Evolutionary conservation across 2,888 invertebrate genomes (phyloP), one percentile per base, ranked within the genome.

Genomic region (Aphidoletes aphidimyza): DNA sequence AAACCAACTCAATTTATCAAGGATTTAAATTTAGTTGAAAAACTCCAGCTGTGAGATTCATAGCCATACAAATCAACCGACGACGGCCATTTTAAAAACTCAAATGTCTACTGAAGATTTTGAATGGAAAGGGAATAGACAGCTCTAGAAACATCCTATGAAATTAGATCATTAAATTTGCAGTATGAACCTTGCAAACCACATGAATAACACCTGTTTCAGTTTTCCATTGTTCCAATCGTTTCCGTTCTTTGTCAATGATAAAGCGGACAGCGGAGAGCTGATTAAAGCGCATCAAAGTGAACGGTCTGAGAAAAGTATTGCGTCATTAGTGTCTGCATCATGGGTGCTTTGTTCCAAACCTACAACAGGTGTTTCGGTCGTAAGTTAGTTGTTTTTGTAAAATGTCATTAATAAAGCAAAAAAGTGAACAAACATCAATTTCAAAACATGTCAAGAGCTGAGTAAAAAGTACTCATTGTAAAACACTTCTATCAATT

Each of bases 171-270:
- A 54, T 9, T 3, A 1, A 22, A n/a, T n/a, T n/a, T n/a, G 22
- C 22, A 22, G 2, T 22, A 22, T 54, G n/a, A n/a, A 54, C 17
- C 47, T 47, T 47, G 9, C 19, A 9, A 47, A 47, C 47, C 39
- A 39, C 17, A 54, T 54, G 54, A 54, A 54, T n/a, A n/a, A 22
- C 54, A 54, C 54, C 54, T 54, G 54, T 54, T n/a, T n/a, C n/a
- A n/a, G n/a, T n/a, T n/a, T n/a, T n/a, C n/a, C n/a, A n/a, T n/a
- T n/a, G n/a, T n/a, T n/a, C n/a, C n/a, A n/a, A n/a, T n/a, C n/a
- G n/a, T n/a, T n/a, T 47, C 54, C 54, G 22, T 54, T n/a, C 22
- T 22, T 54, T 54, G 22, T 39, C 39, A 8, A 5, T 39, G 39
- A 11, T 5, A 3, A 54, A 6, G 54, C 47, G 19, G 14, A 47